Evolutionary conservation across 2,797 vertebrate species (phyloP).

Genomic region (Anolis apletophallus): DNA sequence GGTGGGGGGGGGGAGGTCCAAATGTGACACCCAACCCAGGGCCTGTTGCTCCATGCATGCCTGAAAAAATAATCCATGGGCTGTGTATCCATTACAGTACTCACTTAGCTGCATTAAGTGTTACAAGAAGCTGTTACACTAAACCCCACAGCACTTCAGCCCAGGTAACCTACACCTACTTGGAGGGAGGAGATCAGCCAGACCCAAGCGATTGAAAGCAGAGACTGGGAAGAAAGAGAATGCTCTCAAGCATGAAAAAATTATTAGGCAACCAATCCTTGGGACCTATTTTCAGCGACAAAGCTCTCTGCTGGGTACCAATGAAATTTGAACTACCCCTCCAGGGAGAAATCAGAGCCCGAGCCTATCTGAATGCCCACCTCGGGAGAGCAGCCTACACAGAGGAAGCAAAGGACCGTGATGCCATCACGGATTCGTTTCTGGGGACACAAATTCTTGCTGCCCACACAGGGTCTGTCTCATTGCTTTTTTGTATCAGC

Average conservation of each 20-base stretch:
- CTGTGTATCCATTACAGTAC: slow-evolving; percentile 6
- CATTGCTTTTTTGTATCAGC: background rate
- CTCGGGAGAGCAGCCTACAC: slow-evolving; percentile 4
- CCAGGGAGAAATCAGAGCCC: slow-evolving; percentile 35
- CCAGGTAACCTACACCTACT: slow-evolving; percentile 46
- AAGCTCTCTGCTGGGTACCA: slow-evolving; percentile 33
- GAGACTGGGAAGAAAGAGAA: slow-evolving; percentile 54
- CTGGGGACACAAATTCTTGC: background rate
- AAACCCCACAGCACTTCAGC: slow-evolving; percentile 50
- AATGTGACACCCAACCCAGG: background rate
- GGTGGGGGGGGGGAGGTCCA: background rate
- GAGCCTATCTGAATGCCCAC: background rate
- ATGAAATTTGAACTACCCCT: slow-evolving; percentile 40
- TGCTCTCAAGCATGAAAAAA: slow-evolving; percentile 75
- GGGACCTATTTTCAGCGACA: slow-evolving; percentile 63
- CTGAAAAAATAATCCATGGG: background rate
- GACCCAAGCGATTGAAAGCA: slow-evolving; percentile 52
- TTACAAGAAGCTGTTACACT: slow-evolving; percentile 62
- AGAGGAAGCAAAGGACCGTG: background rate
- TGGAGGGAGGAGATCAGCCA: slow-evolving; percentile 45
- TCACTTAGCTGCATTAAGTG: slow-evolving; percentile 54
- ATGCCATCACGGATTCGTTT: background rate
- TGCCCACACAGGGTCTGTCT: background rate
- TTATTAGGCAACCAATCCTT: slow-evolving; percentile 74
- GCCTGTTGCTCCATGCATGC: background rate